Base-by-base conservation (phyloP, 2,888 invertebrate species). In the Dryobota labecula region DNA sequence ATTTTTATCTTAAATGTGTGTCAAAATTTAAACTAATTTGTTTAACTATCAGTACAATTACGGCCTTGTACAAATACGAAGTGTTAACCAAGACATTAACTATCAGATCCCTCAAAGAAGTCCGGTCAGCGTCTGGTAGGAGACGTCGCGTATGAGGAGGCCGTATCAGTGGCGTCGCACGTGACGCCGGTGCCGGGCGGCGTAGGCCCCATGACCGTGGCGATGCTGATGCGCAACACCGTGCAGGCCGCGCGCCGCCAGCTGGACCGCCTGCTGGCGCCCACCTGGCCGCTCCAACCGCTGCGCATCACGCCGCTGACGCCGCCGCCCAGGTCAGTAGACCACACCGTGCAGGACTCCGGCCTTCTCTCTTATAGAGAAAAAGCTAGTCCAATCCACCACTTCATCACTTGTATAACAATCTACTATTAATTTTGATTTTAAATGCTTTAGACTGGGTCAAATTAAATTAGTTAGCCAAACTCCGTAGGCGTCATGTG, bases 171-270 rank as follows among this genome's bases (percentile, higher is more conserved):
- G 76, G 99, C 99, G 24, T 97, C 98, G 1, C 97, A 97, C 94
- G 98, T 99, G 88, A 99, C 99, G 36, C 99, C 99, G 7, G 99
- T 99, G 63, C 99, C 99, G 18, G 98, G 98, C 70, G 99, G 99
- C 78, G 99, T 99, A 75, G 99, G 99, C 0, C 99, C 99, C 24
- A 99, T 99, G 99, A 99, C 99, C 0, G 99, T 99, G 80, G 99
- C 99, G 30, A 99, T 99, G 99, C 95, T 99, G 45, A 98, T 99
- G 98, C 97, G 97, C 86, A 99, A 99, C 95, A 99, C 99, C 0
- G 98, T 99, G 47, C 96, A 97, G 81, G 98, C 99, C 64, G 99
- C 99, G 13, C 95, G 97, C 85, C 96, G 96, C 62, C 96, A 97
- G 66, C 96, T 97, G 20, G 94, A 96, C 38, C 96, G 96, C 38